Conservation (phyloP, 2,113 vertebrate species). For the Barnardius zonarius region DNA sequence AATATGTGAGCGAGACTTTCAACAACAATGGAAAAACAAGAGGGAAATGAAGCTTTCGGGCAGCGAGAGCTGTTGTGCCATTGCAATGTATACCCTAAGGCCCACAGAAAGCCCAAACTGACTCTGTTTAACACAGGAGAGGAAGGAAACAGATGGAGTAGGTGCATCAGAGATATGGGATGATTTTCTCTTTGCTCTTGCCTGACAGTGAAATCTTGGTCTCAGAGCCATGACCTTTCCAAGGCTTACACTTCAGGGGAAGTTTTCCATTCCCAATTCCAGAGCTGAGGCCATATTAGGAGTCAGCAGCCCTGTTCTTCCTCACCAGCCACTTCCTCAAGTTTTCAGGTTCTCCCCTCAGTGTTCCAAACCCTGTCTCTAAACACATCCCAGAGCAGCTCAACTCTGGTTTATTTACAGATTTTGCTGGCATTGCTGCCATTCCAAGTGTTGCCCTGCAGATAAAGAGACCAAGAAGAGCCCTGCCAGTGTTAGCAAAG, state of each 20-base stretch:
- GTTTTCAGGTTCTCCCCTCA: constrained; percentile 8
- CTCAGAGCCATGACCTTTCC: background rate
- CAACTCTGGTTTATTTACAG: constrained; percentile 58
- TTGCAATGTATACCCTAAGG: background rate
- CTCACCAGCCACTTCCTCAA: constrained; percentile 26
- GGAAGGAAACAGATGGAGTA: background rate
- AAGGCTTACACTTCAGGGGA: background rate
- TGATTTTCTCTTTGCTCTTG: background rate
- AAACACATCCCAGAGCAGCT: constrained; percentile 20
- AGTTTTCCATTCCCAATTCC: background rate
- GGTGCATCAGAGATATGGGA: background rate
- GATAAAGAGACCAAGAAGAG: background rate
- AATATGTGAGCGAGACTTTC: background rate
- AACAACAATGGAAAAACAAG: background rate
- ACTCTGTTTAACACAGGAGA: background rate
- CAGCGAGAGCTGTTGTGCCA: background rate
- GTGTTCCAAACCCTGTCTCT: background rate
- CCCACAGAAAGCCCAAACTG: background rate
- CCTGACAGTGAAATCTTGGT: background rate
- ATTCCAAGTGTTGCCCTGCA: constrained; percentile 25
- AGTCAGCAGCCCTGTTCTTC: constrained; percentile 18
- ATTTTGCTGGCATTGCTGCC: constrained; percentile 42
- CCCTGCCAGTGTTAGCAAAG: background rate
- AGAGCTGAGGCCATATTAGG: background rate
- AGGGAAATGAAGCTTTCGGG: background rate